A percentile compares a stretch with the other conserved stretches of the same genome.
Evolutionary conservation across 1,140 invertebrate species (phyloP).

Genomic region (Dreissena polymorpha): DNA sequence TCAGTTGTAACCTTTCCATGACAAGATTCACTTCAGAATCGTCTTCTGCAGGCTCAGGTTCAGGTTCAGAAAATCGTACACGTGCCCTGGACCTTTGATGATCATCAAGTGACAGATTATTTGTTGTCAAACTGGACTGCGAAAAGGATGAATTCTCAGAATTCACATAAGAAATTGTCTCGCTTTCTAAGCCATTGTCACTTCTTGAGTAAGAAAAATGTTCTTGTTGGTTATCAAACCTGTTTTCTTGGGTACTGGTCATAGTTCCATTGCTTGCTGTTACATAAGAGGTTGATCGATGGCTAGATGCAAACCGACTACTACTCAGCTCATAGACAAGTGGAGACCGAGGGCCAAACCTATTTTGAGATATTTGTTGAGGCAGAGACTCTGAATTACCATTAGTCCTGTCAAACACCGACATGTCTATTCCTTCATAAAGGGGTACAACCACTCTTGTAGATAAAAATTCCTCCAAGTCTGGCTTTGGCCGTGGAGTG

Average conservation of each 20-base stretch:
- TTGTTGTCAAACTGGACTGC: not conserved
- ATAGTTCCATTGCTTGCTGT: not conserved
- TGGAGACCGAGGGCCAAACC: not conserved
- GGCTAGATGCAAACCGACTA: not conserved
- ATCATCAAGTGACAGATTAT: not conserved
- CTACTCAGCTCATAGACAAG: not conserved
- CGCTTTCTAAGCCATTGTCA: conserved; percentile 2
- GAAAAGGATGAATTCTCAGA: not conserved
- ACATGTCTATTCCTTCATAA: conserved; percentile 39
- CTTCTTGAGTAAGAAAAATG: not conserved
- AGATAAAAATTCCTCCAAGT: conserved; percentile 26
- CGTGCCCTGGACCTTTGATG: not conserved
- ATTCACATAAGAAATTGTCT: not conserved
- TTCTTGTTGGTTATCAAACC: not conserved
- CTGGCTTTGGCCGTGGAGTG: conserved; percentile 25
- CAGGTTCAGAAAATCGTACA: not conserved
- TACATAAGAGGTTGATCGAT: not conserved
- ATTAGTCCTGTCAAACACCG: not conserved
- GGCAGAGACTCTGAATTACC: too few species aligned
- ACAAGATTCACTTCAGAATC: conserved; percentile 36
- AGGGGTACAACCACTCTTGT: conserved; percentile 12
- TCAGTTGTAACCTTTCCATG: conserved; percentile 28
- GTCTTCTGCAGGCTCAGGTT: conserved; percentile 2
- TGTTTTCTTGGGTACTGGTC: not conserved
- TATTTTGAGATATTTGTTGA: too few species aligned